Base-by-base conservation (phyloP, 2,113 vertebrate species). In the Zeus faber region DNA sequence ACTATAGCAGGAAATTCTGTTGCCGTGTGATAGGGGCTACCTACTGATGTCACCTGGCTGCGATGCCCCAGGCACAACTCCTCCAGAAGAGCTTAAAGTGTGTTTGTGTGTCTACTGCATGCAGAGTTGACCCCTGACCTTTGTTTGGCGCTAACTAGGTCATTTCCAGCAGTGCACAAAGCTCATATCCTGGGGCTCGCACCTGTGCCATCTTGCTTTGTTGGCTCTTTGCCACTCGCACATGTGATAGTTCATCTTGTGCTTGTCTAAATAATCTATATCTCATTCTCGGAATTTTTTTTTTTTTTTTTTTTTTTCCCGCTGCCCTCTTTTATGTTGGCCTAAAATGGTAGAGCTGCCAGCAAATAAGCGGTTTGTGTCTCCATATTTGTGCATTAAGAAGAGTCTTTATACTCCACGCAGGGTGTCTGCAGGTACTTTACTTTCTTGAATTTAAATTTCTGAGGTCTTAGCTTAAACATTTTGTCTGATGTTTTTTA, bases 21-120 rank as follows among this genome's bases (percentile, higher is more conserved):
- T 56, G 13, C 22, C 20, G 11, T n/a, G 35, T 57, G 82, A 86
- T 82, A 74, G 79, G 45, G 25, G 27, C 27, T 37, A 43, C n/a
- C 17, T 6, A 22, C 13, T 23, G 17, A 27, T 33, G 48, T 49
- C 47, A 60, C 52, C n/a, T 35, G 6, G 10, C 3, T 35, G 33
- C 27, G n/a, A n/a, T n/a, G n/a, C n/a, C n/a, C n/a, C n/a, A n/a
- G n/a, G n/a, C n/a, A n/a, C n/a, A n/a, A n/a, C n/a, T n/a, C n/a
- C n/a, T n/a, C n/a, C n/a, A n/a, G n/a, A n/a, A n/a, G n/a, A n/a
- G n/a, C n/a, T n/a, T n/a, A n/a, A n/a, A n/a, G 27, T 29, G 27
- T 29, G 27, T 29, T 4, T 29, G 27, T 29, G 27, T 29, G 27
- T 29, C 4, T 29, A 9, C 27, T 29, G 27, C 27, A 9, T 29